These are phyloP conservation scores for Argyrosomus regius DNA, from an alignment of 2,797 vertebrate genomes.

Conservation along the genomic window DNA sequence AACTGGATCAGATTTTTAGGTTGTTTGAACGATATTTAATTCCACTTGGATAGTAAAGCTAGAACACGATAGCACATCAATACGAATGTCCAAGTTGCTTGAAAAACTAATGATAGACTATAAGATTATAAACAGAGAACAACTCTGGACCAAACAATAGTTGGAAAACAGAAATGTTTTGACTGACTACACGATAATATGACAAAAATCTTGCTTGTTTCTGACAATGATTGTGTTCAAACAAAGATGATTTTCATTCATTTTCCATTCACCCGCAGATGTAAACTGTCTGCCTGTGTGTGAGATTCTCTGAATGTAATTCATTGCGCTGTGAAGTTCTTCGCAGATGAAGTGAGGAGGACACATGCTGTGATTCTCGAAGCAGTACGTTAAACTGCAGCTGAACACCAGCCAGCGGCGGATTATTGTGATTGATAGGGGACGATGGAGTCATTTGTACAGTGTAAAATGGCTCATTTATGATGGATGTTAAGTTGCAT, in stretches of 20 bases:
- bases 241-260: background rate
- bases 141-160: background rate
- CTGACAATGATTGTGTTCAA: background rate
- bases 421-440: constrained; percentile 81
- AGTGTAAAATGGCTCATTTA: constrained; percentile 76
- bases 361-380: constrained; percentile 63
- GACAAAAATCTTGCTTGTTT: constrained; percentile 7
- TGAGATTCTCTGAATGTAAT: constrained; percentile 54
- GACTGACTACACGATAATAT: background rate
- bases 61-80: constrained; percentile 19
- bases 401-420: constrained; percentile 62
- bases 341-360: constrained; percentile 63
- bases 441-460: constrained; percentile 73
- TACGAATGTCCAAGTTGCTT: constrained; percentile 3
- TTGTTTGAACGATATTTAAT: constrained; percentile 26
- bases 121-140: background rate
- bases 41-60: background rate
- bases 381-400: constrained; percentile 59
- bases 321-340: constrained; percentile 28
- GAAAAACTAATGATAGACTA: background rate
- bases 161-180: background rate
- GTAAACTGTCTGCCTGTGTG: constrained; percentile 17
- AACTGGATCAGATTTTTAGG: constrained; percentile 41
- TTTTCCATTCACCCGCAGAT: constrained; percentile 33
- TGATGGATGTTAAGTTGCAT: constrained; percentile 71